phyloP scores from a whole-genome alignment of 2,888 invertebrate genomes.

The Caenorhabditis zanzibari region DNA sequence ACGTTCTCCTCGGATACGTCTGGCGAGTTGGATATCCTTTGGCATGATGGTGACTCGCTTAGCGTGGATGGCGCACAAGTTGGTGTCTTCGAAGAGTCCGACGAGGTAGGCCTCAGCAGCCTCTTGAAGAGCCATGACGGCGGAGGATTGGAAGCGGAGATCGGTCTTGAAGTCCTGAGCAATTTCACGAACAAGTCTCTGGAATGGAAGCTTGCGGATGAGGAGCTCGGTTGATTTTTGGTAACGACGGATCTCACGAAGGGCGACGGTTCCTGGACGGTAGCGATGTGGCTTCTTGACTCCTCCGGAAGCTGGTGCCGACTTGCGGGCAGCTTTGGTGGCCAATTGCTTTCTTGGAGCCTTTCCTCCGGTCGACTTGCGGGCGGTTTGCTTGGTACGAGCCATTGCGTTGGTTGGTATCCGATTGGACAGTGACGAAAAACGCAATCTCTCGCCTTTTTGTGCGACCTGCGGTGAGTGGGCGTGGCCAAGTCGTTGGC shows the following conservation, averaged over 20 bases:
- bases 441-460: no score
- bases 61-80: no score
- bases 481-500: no score
- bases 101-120: not conserved
- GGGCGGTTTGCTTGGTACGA: slow-evolving; percentile 97
- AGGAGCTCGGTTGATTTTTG: slow-evolving; percentile 92
- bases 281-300: slow-evolving; percentile 95
- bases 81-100: no score
- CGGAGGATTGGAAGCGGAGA: slow-evolving; percentile 72
- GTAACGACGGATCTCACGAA: slow-evolving; percentile 96
- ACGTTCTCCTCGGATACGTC: no score
- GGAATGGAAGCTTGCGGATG: slow-evolving; percentile 73
- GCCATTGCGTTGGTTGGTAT: no score
- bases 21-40: no score
- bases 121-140: slow-evolving; percentile 50
- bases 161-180: slow-evolving; percentile 74
- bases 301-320: slow-evolving; percentile 87
- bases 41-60: no score
- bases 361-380: slow-evolving; percentile 97
- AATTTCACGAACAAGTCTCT: slow-evolving; percentile 74
- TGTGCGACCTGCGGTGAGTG: no score
- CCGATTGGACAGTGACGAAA: not conserved
- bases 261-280: slow-evolving; percentile 95
- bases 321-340: slow-evolving; percentile 91
- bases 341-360: slow-evolving; percentile 95